These are phyloP conservation scores for Cremastobaeus sp. DNA, from an alignment of 2,888 invertebrate species.

Conservation along the genomic window DNA sequence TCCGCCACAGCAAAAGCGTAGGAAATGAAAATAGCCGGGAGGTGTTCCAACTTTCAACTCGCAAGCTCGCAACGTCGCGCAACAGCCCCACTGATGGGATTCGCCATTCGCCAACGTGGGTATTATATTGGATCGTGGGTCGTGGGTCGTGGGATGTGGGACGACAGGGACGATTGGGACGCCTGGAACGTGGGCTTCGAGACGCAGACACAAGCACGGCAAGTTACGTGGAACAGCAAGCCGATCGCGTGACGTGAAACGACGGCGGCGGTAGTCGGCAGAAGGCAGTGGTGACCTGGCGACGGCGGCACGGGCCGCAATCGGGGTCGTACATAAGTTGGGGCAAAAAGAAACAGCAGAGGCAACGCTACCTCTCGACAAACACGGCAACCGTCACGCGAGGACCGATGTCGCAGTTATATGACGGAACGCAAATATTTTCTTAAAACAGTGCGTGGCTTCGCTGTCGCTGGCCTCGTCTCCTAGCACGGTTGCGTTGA, in stretches of 20 bases:
- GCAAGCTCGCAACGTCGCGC: slow-evolving; percentile 12
- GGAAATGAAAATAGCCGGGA: slow-evolving; percentile 49
- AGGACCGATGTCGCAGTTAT: slow-evolving; percentile 61
- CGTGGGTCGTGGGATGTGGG: slow-evolving; percentile 3
- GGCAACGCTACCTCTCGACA: slow-evolving; percentile 65
- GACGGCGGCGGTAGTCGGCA: slow-evolving; percentile 14
- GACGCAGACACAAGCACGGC: neutral
- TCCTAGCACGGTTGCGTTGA: neutral
- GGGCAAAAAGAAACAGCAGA: slow-evolving; percentile 21
- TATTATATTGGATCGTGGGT: too few species aligned
- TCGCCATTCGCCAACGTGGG: too few species aligned
- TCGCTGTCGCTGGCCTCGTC: too few species aligned
- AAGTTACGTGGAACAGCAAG: slow-evolving; percentile 39
- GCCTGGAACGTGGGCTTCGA: too few species aligned
- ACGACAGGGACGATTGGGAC: neutral
- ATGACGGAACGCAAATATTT: slow-evolving; percentile 45
- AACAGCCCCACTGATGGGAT: slow-evolving; percentile 5
- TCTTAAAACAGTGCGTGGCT: slow-evolving; percentile 54
- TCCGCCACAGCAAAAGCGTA: slow-evolving; percentile 37
- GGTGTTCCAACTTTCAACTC: too few species aligned
- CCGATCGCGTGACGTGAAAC: slow-evolving; percentile 63
- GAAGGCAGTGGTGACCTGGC: slow-evolving; percentile 5
- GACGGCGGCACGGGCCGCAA: too few species aligned
- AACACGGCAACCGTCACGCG: slow-evolving; percentile 77
- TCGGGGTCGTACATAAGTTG: slow-evolving; percentile 28